A percentile compares a stretch with the other conserved stretches of the same genome.
Conservation (phyloP, 2,797 vertebrate species). For the Balearica regulorum region DNA sequence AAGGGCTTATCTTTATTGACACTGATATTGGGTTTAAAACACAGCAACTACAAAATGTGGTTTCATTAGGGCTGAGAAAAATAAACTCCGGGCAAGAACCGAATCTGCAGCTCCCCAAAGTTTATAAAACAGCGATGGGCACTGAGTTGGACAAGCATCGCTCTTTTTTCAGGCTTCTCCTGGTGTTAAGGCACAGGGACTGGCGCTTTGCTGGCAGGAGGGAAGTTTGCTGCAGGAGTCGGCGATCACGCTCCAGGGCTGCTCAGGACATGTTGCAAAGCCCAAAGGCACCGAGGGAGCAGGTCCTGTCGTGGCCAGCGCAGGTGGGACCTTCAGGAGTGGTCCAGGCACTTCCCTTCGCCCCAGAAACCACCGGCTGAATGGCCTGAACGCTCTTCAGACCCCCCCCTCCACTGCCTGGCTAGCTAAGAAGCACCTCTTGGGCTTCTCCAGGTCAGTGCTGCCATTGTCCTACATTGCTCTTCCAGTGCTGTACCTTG, state of each 20-base stretch:
- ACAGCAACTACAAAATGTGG: background rate
- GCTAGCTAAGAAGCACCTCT: background rate
- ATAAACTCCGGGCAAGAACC: background rate
- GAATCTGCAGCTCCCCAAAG: background rate
- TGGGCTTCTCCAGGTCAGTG: background rate
- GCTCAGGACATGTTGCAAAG: background rate
- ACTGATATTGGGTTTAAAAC: background rate
- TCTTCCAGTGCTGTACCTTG: background rate
- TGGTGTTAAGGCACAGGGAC: background rate
- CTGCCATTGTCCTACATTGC: background rate
- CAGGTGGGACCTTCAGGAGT: background rate
- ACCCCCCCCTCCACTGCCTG: background rate
- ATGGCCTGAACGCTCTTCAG: background rate
- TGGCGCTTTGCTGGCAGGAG: background rate
- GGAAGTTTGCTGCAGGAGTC: background rate
- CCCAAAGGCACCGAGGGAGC: background rate
- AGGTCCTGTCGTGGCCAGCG: background rate
- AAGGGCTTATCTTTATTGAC: background rate
- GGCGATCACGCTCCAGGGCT: fast-evolving
- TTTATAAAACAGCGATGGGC: background rate
- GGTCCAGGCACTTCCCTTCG: background rate
- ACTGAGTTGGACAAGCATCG: background rate
- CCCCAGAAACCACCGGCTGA: background rate
- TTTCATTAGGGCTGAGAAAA: background rate
- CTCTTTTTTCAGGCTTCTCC: background rate